Conservation (phyloP, 1,140 invertebrate genomes). For the Piezodorus guildinii region DNA sequence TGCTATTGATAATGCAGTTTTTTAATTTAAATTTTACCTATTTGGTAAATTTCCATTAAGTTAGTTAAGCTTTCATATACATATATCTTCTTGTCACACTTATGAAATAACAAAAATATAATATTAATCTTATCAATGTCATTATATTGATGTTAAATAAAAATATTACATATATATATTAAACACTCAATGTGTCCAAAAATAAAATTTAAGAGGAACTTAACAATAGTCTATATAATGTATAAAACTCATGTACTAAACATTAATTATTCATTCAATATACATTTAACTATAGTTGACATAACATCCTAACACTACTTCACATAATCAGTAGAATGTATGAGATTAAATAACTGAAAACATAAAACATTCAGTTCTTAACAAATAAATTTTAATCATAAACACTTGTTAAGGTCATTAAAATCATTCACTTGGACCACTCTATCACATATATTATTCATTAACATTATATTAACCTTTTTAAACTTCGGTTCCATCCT, state of each 20-base stretch:
- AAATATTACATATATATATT: too few species aligned
- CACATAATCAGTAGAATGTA: not conserved
- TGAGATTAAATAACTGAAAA: too few species aligned
- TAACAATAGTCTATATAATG: not conserved
- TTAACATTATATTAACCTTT: not conserved
- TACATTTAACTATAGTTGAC: not conserved
- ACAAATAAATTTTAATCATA: not conserved
- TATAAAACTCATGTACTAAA: not conserved
- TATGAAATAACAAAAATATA: too few species aligned
- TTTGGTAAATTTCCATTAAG: not conserved
- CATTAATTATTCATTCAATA: not conserved
- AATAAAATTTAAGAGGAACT: too few species aligned
- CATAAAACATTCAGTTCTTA: too few species aligned
- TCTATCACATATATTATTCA: constrained; percentile 14
- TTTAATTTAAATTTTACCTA: not conserved
- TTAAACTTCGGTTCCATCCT: constrained; percentile 76
- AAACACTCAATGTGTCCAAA: too few species aligned
- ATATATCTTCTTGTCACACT: too few species aligned
- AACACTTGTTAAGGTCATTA: not conserved
- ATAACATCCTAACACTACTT: not conserved
- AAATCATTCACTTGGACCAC: constrained; percentile 12
- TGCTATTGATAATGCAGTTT: not conserved
- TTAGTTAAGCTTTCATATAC: not conserved
- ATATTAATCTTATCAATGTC: too few species aligned
- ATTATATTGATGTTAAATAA: too few species aligned